A percentile compares a stretch with the other conserved stretches of the same genome.
Evolutionary conservation across 1,140 invertebrate genomes (phyloP).

Genomic region (Drosophila paulistorum): DNA sequence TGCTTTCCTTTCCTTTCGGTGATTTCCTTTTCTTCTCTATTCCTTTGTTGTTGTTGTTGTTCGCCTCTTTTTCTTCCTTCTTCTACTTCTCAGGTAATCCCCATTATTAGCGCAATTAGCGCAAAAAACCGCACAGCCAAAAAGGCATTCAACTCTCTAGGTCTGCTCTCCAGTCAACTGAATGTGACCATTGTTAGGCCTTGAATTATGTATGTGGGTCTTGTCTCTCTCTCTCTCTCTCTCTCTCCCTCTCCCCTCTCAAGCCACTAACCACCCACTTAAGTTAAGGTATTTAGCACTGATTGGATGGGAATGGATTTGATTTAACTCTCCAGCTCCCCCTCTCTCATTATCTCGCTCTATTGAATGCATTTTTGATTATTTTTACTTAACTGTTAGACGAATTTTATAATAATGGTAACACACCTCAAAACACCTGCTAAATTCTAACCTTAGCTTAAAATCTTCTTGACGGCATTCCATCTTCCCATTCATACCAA

Average conservation of each 20-base stretch:
- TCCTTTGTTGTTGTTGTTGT: conserved; percentile 18
- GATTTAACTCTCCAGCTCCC: background rate
- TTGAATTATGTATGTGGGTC: conserved; percentile 39
- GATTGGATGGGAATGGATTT: conserved; percentile 43
- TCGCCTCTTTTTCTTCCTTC: background rate
- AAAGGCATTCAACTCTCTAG: conserved; percentile 16
- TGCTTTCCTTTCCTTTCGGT: conserved; percentile 35
- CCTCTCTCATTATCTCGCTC: background rate
- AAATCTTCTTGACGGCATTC: background rate
- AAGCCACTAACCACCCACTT: too few species aligned
- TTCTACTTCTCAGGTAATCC: conserved; percentile 54
- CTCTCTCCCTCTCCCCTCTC: background rate
- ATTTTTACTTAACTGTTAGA: background rate
- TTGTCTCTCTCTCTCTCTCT: too few species aligned
- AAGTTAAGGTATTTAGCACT: conserved; percentile 63
- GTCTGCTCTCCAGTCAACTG: background rate
- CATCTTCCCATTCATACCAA: background rate
- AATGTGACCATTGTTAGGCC: conserved; percentile 59
- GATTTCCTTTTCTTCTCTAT: conserved; percentile 29
- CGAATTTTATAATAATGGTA: background rate
- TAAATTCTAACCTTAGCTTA: conserved; percentile 4
- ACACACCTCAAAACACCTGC: background rate
- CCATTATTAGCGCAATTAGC: conserved; percentile 80
- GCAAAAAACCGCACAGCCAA: conserved; percentile 24
- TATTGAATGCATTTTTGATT: background rate